Evolutionary conservation across 1,140 invertebrate species (phyloP), one percentile per base, ranked within the genome.

Genomic region (Danaus plexippus): DNA sequence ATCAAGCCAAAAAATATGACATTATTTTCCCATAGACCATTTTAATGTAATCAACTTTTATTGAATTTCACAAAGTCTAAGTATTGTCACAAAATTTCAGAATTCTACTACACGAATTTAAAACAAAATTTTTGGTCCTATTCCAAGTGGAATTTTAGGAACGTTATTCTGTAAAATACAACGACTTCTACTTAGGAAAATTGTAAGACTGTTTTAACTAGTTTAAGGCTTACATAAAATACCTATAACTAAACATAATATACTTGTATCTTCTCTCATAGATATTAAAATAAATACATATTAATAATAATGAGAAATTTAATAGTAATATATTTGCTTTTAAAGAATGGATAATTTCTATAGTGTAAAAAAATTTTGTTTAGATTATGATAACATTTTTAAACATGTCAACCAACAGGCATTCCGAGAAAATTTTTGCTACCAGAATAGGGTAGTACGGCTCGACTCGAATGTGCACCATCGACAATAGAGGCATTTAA

Each of bases 71-170:
- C 11, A 13, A 15, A 47, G 11, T 47, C 4, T 13, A 11, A 15
- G 15, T 47, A 15, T 47, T 47, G 15, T 13, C 46, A 12, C 12
- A n/a, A 45, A 47, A 47, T 12, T 12, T 47, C 18, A 47, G 10
- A 47, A 47, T 13, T 47, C 4, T 47, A 47, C 18, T 13, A 47
- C 12, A 47, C 12, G 40, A 13, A 13, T 11, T 50, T 9, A 13
- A 22, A 49, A 49, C 15, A 32, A 49, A 15, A 51, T 51, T 42
- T 51, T 74, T 78, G 75, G 77, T 77, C 57, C 59, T 51, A 47
- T 32, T 68, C 78, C 76, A 81, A 81, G 76, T 78, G 64, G 75
- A 40, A 56, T 63, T 63, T 60, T 11, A 40, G 61, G 40, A 47
- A 53, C 58, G 59, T 55, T 73, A 73, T 69, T 67, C 67, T 66